A percentile compares a stretch with the other conserved stretches of the same genome.
Conservation (phyloP, 2,113 vertebrate genomes). For the Pomatostomus ruficeps region DNA sequence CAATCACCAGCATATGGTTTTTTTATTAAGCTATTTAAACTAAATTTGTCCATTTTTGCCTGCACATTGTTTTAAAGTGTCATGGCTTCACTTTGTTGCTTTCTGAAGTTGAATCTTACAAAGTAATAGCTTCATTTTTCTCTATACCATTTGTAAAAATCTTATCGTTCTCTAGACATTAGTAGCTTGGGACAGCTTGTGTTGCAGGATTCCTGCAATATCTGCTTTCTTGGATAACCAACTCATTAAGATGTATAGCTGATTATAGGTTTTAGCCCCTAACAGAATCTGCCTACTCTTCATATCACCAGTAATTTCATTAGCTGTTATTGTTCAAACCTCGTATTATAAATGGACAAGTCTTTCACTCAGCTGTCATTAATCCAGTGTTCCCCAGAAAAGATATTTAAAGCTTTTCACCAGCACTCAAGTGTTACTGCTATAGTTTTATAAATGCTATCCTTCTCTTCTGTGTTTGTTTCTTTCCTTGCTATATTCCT, state of each 20-base stretch:
- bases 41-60: not conserved
- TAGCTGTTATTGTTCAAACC: not conserved
- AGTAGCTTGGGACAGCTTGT: not conserved
- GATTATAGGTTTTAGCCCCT: not conserved
- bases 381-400: not conserved
- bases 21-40: not conserved
- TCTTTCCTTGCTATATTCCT: not conserved
- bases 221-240: not conserved
- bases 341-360: not conserved
- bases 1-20: not conserved
- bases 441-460: not conserved
- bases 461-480: not conserved
- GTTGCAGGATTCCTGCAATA: not conserved
- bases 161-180: not conserved
- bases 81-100: not conserved
- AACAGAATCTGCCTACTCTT: not conserved
- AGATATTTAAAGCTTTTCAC: not conserved
- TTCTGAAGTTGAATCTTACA: not conserved
- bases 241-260: not conserved
- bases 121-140: not conserved
- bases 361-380: not conserved
- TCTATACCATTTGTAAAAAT: not conserved
- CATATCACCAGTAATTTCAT: not conserved
- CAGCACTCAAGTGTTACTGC: not conserved
- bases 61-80: not conserved